phyloP scores from a whole-genome alignment of 2,797 vertebrate species.

The Aselliscus stoliczkanus region DNA sequence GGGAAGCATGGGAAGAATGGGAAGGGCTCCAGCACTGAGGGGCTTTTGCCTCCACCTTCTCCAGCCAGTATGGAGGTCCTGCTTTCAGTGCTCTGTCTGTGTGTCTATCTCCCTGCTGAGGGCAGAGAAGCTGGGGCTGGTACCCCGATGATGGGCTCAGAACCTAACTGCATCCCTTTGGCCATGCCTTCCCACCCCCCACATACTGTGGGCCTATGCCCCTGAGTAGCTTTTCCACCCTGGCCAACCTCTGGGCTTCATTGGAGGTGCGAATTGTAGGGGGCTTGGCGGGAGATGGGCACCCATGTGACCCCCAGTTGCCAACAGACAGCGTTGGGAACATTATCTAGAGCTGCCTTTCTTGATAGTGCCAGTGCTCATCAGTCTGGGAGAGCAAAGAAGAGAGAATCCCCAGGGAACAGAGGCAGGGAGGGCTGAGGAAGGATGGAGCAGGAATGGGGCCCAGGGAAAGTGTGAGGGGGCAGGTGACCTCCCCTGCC shows the following conservation, averaged over 20 bases:
- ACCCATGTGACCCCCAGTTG: neutral
- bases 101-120: neutral
- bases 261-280: neutral
- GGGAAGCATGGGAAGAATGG: neutral
- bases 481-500: neutral
- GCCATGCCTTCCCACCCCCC: fast-evolving
- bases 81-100: neutral
- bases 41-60: neutral
- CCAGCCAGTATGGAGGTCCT: neutral
- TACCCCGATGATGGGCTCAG: neutral
- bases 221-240: neutral
- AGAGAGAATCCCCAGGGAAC: neutral
- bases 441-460: neutral
- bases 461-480: neutral
- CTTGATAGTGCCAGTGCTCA: neutral
- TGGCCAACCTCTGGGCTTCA: neutral
- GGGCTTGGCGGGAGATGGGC: neutral
- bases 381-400: neutral
- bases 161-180: neutral
- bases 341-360: constrained; percentile 8
- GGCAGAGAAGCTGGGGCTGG: neutral
- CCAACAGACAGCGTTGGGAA: neutral
- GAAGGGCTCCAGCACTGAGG: fast-evolving
- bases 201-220: fast-evolving
- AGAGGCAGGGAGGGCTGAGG: neutral